Conservation (phyloP, 2,113 vertebrate species). For the Poicephalus meyeri region DNA sequence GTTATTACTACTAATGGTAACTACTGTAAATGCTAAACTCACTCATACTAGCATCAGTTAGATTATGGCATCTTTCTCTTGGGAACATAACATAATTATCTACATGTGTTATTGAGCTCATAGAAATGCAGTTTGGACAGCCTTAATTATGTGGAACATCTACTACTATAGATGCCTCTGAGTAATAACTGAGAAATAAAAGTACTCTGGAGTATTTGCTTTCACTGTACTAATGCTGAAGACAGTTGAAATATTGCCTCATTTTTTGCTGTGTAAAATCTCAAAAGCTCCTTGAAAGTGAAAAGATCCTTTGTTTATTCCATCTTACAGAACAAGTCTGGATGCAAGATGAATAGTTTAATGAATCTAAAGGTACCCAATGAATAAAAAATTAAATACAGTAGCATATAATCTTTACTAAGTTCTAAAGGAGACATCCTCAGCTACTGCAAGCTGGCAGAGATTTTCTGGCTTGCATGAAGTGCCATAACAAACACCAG, state of each 20-base stretch:
- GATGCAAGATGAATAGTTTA: background rate
- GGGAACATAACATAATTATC: background rate
- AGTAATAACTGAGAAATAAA: constrained; percentile 15
- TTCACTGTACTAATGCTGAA: background rate
- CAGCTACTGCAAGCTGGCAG: background rate
- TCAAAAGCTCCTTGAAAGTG: background rate
- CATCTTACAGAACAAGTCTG: background rate
- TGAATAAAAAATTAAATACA: background rate
- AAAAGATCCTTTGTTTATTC: background rate
- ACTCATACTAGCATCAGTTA: background rate
- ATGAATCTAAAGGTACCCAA: background rate
- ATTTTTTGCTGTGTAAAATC: background rate
- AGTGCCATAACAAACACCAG: background rate
- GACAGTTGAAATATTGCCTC: background rate
- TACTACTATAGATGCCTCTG: background rate
- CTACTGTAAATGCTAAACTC: background rate
- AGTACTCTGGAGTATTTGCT: background rate
- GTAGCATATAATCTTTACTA: background rate
- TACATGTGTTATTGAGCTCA: background rate
- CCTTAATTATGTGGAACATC: constrained; percentile 2
- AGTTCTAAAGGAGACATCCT: background rate
- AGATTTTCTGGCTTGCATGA: background rate
- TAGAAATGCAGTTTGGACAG: background rate
- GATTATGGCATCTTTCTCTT: background rate
- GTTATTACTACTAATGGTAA: background rate